Base-by-base conservation (phyloP, 2,888 invertebrate genomes). In the Ommatoiulus sabulosus region DNA sequence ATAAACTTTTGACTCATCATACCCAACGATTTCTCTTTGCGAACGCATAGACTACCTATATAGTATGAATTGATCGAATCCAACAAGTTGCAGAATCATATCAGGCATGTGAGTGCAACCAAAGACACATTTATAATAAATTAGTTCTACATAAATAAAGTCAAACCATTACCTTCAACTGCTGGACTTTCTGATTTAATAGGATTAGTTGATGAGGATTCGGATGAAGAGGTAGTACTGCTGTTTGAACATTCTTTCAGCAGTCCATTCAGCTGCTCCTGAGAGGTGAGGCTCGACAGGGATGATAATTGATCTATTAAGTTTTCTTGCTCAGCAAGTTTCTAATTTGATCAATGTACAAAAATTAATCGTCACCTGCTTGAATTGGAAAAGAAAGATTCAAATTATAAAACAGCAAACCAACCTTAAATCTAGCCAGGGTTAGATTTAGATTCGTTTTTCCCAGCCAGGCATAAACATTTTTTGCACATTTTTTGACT, bases 401-500 rank as follows among this genome's bases (percentile, higher is more conserved):
- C n/a, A 4, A 44, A 44, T 20, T 24, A 35, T 35, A 63, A 43
- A 17, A 17, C 4, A 12, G 15, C 87, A 84, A 90, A 93, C 94
- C 92, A 90, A 93, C 94, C 92, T 95, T 95, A 89, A 96, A 92
- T 92, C 94, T 94, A 86, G 94, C 93, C 57, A 96, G 92, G 90
- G 95, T 95, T 10, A 93, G 92, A 90, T 93, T 93, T 84, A 95
- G 93, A 90, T 94, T 94, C 87, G 94, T 93, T 88, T 94, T 94
- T 52, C 95, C 95, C 92, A 95, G 95, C 95, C 95, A 96, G 0
- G 94, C 92, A 91, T 95, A 96, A 90, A 94, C 94, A 92, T 96
- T 95, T 92, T 95, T 95, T 86, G 92, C 93, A 17, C 92, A 89
- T 87, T 93, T 94, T 57, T 94, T 94, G 89, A 95, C 95, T 93